Percentiles rank a stretch among this genome's conserved stretches.
phyloP scores from a whole-genome alignment of 2,113 vertebrate species.

The Lates calcarifer region DNA sequence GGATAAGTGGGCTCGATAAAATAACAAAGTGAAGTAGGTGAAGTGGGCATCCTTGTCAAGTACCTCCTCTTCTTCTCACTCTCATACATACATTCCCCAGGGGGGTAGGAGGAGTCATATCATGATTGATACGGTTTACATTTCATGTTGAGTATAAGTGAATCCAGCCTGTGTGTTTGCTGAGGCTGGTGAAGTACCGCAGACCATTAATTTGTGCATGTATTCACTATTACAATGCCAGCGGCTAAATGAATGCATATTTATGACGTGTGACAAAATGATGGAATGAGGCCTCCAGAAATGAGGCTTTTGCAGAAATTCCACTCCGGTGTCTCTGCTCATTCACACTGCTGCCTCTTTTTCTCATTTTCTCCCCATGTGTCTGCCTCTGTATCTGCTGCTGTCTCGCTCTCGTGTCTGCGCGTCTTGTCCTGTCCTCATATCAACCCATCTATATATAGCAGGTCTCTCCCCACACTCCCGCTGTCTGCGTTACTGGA shows the following conservation, averaged over 20 bases:
- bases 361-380: neutral
- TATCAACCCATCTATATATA: conserved; percentile 79
- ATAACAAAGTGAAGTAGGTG: conserved; percentile 16
- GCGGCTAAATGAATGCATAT: conserved; percentile 67
- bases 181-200: conserved; percentile 14
- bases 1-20: conserved; percentile 26
- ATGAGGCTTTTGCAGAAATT: conserved; percentile 22
- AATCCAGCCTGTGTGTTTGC: conserved; percentile 37
- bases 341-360: conserved; percentile 6
- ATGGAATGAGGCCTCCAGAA: conserved; percentile 63
- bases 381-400: neutral
- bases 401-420: conserved; percentile 4
- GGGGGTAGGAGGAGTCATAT: neutral
- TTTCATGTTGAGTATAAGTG: conserved; percentile 20
- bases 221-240: conserved; percentile 37
- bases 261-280: conserved; percentile 68
- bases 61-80: conserved; percentile 14
- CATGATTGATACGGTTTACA: conserved; percentile 32
- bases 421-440: conserved; percentile 60
- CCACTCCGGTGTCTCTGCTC: neutral
- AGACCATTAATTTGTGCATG: conserved; percentile 52
- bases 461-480: conserved; percentile 54
- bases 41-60: conserved; percentile 38
- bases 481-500: conserved; percentile 62
- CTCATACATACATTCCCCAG: neutral